These are phyloP conservation scores for Dugesia japonica DNA, from an alignment of 2,888 invertebrate genomes.

Conservation along the genomic window DNA sequence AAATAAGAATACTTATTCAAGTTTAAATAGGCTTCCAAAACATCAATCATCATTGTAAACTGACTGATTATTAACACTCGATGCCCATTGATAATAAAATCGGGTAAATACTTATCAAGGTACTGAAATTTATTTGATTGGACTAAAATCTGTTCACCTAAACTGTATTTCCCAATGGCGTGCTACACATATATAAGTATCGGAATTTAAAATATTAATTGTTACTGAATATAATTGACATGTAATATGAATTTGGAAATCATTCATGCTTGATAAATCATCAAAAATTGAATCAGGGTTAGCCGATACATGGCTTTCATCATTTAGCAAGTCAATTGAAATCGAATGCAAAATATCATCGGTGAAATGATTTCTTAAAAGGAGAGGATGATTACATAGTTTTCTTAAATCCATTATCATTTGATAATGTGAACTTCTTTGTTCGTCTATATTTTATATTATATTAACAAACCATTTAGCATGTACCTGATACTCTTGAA, in stretches of 20 bases:
- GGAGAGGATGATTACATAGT: slow-evolving; percentile 75
- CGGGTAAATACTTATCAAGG: slow-evolving; percentile 62
- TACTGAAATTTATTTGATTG: slow-evolving; percentile 68
- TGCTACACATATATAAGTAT: no score
- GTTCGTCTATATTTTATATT: neutral
- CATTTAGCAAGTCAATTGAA: slow-evolving; percentile 51
- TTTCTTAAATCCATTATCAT: slow-evolving; percentile 86
- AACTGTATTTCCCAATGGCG: slow-evolving; percentile 48
- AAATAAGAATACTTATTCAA: slow-evolving; percentile 59
- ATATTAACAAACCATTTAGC: no score
- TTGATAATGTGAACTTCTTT: slow-evolving; percentile 39
- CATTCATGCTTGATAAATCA: slow-evolving; percentile 70
- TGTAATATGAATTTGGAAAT: slow-evolving; percentile 72
- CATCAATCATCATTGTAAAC: slow-evolving; percentile 82
- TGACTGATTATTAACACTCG: slow-evolving; percentile 83
- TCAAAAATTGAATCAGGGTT: slow-evolving; percentile 56
- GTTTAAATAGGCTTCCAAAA: slow-evolving; percentile 71
- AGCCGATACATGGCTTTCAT: slow-evolving; percentile 47
- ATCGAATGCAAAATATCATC: slow-evolving; percentile 56
- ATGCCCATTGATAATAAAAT: slow-evolving; percentile 53
- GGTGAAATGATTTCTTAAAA: slow-evolving; percentile 58
- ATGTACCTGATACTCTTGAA: slow-evolving; percentile 47
- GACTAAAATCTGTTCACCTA: slow-evolving; percentile 54
- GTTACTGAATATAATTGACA: slow-evolving; percentile 57
- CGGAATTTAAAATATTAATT: no score